Base-by-base conservation (phyloP, 1,140 invertebrate species). In the Zaprionus nigranus region DNA sequence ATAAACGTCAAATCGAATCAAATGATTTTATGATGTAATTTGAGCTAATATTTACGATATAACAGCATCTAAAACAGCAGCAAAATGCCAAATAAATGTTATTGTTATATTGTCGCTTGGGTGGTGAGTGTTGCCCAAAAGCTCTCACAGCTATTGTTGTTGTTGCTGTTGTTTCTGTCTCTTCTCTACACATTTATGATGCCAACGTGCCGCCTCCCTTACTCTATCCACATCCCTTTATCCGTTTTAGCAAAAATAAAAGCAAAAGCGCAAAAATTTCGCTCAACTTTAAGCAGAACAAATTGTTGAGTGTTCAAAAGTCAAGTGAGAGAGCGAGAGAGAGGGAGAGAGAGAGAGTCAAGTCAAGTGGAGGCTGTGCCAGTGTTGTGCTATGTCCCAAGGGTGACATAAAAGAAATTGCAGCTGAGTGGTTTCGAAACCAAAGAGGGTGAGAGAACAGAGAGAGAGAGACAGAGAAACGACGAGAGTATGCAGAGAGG, bases 1-100 rank as follows among this genome's bases (percentile, higher is more conserved):
- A 91, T 91, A 91, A 91, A 91, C 90, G 90, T 91, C 90, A 91
- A 91, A 91, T 91, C 90, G 90, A 91, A 91, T 91, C 88, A 91
- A 91, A 91, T 91, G 88, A 91, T 91, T 91, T 91, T 91, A 91
- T 91, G 90, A 91, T 90, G 90, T 91, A 88, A 91, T 91, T 91
- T 91, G 90, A 83, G 82, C 90, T 91, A 91, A 91, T 91, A 91
- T 91, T 91, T 91, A 91, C 90, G 90, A 91, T 91, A 91, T 91
- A 91, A 91, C 82, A 91, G 82, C 90, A 91, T 78, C 90, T 91
- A 91, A 91, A 91, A 78, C 82, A 88, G 79, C 79, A 84, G 90
- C 88, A 91, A 91, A 91, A 91, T 91, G 88, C 88, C 88, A 91
- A 91, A 91, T 91, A 91, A 88, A 91, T 91, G 88, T 91, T 91